Conservation (phyloP, 2,113 vertebrate species). For the Mormyrus lacerda region DNA sequence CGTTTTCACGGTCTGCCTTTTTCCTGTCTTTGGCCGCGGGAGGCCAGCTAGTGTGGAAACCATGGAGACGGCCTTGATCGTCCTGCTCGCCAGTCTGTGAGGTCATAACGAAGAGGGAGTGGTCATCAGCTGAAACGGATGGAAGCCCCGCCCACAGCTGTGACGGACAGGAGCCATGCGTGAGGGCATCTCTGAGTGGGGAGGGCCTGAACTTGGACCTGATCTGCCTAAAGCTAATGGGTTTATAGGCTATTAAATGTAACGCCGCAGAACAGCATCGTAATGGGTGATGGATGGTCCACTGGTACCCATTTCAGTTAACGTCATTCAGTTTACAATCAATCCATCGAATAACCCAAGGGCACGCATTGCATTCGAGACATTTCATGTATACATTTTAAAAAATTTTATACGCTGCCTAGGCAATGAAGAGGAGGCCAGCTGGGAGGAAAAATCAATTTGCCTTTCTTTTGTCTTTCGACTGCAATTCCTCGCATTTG, state of each 20-base stretch:
- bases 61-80: neutral
- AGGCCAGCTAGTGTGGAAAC: neutral
- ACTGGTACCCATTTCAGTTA: constrained; percentile 2
- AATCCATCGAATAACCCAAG: neutral
- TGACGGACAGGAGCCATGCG: neutral
- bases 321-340: neutral
- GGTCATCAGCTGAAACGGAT: neutral
- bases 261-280: neutral
- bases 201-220: neutral
- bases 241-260: neutral
- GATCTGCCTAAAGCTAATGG: neutral
- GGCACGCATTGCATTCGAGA: neutral
- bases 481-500: neutral
- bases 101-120: neutral
- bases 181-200: neutral
- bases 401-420: neutral
- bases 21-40: neutral
- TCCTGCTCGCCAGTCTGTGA: neutral
- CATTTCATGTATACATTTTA: neutral
- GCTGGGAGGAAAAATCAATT: neutral
- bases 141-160: neutral
- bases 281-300: neutral
- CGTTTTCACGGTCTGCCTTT: neutral
- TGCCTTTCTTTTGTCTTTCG: neutral
- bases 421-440: neutral